A percentile compares a stretch with the other conserved stretches of the same genome.
phyloP scores from a whole-genome alignment of 2,113 vertebrate genomes.

The Ranitomeya variabilis region DNA sequence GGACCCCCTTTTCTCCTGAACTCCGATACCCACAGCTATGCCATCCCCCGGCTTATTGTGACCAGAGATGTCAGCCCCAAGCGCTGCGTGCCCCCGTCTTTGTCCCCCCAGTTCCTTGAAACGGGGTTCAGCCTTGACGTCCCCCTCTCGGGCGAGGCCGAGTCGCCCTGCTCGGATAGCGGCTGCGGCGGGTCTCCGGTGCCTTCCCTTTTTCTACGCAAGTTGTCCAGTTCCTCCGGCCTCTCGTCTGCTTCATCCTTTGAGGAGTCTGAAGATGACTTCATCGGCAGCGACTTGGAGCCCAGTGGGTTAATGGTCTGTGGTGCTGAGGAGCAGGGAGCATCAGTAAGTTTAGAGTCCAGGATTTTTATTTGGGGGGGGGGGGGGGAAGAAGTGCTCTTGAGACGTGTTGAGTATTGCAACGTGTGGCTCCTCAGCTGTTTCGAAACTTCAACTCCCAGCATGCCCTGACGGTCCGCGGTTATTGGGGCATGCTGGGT shows the following conservation, averaged over 20 bases:
- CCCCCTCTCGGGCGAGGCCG: slow-evolving; percentile 65
- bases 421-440: neutral
- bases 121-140: slow-evolving; percentile 63
- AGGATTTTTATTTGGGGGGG: neutral
- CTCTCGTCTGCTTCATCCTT: slow-evolving; percentile 87
- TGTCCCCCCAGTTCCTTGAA: slow-evolving; percentile 11
- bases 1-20: neutral
- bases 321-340: slow-evolving; percentile 75
- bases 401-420: neutral
- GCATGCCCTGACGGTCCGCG: neutral
- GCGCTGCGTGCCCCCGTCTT: slow-evolving; percentile 25
- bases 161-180: slow-evolving; percentile 80
- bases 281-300: slow-evolving; percentile 79
- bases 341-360: neutral
- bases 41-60: slow-evolving; percentile 84
- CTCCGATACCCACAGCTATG: slow-evolving; percentile 60
- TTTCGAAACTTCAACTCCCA: neutral
- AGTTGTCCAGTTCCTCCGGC: slow-evolving; percentile 78
- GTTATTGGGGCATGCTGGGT: neutral
- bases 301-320: slow-evolving; percentile 68
- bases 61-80: slow-evolving; percentile 75
- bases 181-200: slow-evolving; percentile 74
- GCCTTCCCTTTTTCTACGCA: slow-evolving; percentile 68
- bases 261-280: slow-evolving; percentile 87
- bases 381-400: neutral